phyloP scores from a whole-genome alignment of 2,113 vertebrate genomes.

The Hepsetus odoe region DNA sequence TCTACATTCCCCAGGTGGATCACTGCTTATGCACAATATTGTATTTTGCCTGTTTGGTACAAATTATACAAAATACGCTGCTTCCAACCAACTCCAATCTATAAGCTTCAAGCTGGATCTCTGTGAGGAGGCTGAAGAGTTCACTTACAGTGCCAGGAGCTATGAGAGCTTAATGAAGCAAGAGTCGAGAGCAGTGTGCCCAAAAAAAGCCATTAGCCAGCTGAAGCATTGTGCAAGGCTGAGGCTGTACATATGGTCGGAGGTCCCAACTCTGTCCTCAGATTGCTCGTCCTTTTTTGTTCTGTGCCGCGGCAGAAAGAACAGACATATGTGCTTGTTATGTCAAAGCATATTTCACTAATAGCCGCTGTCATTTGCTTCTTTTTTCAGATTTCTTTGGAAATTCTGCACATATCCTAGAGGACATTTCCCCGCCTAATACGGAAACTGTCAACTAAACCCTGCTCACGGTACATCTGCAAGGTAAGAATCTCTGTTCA shows the following conservation, averaged over 20 bases:
- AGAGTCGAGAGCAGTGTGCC: constrained; percentile 24
- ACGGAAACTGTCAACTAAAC: background rate
- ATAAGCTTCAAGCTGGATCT: background rate
- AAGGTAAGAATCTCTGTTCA: constrained; percentile 40
- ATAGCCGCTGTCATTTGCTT: constrained; percentile 17
- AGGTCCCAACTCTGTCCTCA: constrained; percentile 17
- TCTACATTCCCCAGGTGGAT: constrained; percentile 18
- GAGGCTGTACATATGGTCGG: constrained; percentile 31
- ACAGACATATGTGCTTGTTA: constrained; percentile 26
- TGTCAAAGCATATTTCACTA: constrained; percentile 4
- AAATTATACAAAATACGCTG: constrained; percentile 1
- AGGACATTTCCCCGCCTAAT: background rate
- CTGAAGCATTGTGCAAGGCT: background rate
- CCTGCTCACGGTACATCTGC: background rate
- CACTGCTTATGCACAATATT: background rate
- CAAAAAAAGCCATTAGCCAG: constrained; percentile 36
- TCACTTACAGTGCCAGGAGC: constrained; percentile 28
- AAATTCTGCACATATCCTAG: constrained; percentile 25
- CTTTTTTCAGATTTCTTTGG: constrained; percentile 34
- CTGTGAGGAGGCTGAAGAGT: background rate
- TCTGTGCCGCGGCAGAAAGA: constrained; percentile 2
- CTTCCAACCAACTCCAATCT: constrained; percentile 10
- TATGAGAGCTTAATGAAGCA: constrained; percentile 38
- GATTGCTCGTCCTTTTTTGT: constrained; percentile 12
- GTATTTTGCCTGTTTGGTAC: constrained; percentile 12